phyloP scores from a whole-genome alignment of 2,888 invertebrate species.

The Chrysodeixis includens region DNA sequence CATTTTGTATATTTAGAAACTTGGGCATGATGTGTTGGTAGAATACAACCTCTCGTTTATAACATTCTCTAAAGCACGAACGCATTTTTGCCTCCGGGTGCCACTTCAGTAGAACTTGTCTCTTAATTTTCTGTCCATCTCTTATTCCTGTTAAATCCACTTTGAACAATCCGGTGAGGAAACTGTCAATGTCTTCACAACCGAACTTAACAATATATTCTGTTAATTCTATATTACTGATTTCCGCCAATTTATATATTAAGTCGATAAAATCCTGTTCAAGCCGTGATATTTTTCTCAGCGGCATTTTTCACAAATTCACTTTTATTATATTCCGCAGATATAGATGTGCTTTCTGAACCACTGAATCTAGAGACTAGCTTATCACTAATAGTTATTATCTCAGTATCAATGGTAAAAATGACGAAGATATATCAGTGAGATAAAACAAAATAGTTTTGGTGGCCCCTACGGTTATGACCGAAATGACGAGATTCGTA shows the following conservation, averaged over 20 bases:
- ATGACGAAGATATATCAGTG: constrained; percentile 36
- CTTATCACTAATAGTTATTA: constrained; percentile 39
- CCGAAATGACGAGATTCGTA: background rate
- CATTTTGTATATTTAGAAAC: constrained; percentile 70
- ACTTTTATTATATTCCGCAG: constrained; percentile 36
- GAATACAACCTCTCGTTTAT: constrained; percentile 71
- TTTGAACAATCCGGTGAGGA: constrained; percentile 66
- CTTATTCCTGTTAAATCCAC: constrained; percentile 68
- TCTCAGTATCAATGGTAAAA: constrained; percentile 35
- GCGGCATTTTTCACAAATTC: constrained; percentile 67
- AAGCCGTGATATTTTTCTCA: constrained; percentile 72
- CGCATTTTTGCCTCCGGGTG: constrained; percentile 69
- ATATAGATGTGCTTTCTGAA: constrained; percentile 43
- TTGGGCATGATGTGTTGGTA: constrained; percentile 66
- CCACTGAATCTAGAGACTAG: constrained; percentile 25
- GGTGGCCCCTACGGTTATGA: background rate
- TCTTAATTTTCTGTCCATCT: constrained; percentile 70
- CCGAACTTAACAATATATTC: constrained; percentile 67
- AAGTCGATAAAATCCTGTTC: constrained; percentile 70
- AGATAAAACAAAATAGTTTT: constrained; percentile 33
- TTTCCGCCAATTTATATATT: constrained; percentile 70
- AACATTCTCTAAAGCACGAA: constrained; percentile 68
- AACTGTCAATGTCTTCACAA: constrained; percentile 73
- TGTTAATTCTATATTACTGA: constrained; percentile 63
- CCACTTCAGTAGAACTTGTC: constrained; percentile 71